These are phyloP conservation scores for Orthonyx spaldingii DNA, from an alignment of 2,113 vertebrate genomes.

Conservation along the genomic window DNA sequence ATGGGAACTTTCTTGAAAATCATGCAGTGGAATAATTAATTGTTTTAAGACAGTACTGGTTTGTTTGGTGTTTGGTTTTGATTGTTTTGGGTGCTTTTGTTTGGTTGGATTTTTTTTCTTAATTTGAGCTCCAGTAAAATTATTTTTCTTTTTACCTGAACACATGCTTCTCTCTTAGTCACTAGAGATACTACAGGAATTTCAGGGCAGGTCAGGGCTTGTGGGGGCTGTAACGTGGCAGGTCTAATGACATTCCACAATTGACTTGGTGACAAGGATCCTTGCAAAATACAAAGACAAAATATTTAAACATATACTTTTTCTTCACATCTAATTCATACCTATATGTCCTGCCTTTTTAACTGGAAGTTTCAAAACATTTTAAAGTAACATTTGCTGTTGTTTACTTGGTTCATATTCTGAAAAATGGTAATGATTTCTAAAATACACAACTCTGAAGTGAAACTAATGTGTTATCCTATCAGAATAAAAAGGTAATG, in stretches of 20 bases:
- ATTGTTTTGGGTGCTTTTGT: neutral
- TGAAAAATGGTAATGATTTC: neutral
- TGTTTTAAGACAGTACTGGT: neutral
- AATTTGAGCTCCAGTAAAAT: neutral
- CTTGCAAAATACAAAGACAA: constrained; percentile 60
- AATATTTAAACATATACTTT: neutral
- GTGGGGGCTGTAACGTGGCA: constrained; percentile 70
- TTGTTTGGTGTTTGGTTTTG: neutral
- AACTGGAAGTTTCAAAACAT: neutral
- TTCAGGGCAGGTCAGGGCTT: neutral
- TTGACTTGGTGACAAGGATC: constrained; percentile 30
- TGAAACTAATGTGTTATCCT: neutral
- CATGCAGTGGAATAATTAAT: neutral
- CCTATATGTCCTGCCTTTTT: neutral
- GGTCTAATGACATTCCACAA: constrained; percentile 68
- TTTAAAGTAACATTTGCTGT: neutral
- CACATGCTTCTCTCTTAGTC: constrained; percentile 17
- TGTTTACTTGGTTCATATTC: neutral
- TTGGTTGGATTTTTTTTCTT: neutral
- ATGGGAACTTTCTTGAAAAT: neutral
- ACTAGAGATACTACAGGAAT: neutral
- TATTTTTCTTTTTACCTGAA: constrained; percentile 52
- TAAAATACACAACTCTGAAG: neutral
- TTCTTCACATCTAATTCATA: neutral
- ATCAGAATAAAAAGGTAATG: neutral